A percentile compares a stretch with the other conserved stretches of the same genome.
Conservation (phyloP, 2,888 invertebrate species). For the Andrena marginata region DNA sequence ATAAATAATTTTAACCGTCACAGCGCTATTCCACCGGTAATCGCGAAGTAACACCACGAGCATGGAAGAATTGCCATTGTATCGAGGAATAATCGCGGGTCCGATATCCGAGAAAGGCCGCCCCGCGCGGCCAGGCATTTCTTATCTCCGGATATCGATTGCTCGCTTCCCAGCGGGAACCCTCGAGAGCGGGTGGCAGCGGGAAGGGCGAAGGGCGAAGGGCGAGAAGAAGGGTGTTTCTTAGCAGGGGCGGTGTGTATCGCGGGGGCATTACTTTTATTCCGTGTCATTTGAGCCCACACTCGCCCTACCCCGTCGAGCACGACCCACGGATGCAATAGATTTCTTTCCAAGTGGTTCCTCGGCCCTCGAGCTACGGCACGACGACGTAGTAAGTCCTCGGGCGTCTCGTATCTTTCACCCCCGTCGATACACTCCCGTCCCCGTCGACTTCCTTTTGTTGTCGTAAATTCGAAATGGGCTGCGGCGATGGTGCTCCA, state of each 20-base stretch:
- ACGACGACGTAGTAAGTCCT: conserved; percentile 50
- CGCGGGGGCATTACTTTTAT: conserved; percentile 83
- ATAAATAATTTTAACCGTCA: too few species aligned
- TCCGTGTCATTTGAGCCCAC: conserved; percentile 85
- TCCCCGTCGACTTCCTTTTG: conserved; percentile 47
- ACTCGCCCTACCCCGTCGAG: conserved; percentile 72
- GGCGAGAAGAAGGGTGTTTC: conserved; percentile 74
- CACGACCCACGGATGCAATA: conserved; percentile 80
- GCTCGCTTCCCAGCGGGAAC: conserved; percentile 74
- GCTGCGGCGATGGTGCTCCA: background rate
- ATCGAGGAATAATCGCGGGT: conserved; percentile 62
- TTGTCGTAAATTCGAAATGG: conserved; percentile 54
- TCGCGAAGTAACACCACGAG: background rate
- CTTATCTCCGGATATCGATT: conserved; percentile 83
- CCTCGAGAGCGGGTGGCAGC: conserved; percentile 63
- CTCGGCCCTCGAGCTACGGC: conserved; percentile 62
- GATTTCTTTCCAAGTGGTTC: conserved; percentile 83
- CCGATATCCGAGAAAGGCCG: conserved; percentile 50
- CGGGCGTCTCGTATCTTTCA: conserved; percentile 60
- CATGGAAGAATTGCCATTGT: conserved; percentile 37
- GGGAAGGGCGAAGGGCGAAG: conserved; percentile 61
- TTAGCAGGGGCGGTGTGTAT: conserved; percentile 77
- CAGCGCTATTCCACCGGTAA: too few species aligned
- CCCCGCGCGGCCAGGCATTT: conserved; percentile 72
- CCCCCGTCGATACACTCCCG: conserved; percentile 46